phyloP scores from a whole-genome alignment of 2,113 vertebrate genomes.

The Hippolais icterina region DNA sequence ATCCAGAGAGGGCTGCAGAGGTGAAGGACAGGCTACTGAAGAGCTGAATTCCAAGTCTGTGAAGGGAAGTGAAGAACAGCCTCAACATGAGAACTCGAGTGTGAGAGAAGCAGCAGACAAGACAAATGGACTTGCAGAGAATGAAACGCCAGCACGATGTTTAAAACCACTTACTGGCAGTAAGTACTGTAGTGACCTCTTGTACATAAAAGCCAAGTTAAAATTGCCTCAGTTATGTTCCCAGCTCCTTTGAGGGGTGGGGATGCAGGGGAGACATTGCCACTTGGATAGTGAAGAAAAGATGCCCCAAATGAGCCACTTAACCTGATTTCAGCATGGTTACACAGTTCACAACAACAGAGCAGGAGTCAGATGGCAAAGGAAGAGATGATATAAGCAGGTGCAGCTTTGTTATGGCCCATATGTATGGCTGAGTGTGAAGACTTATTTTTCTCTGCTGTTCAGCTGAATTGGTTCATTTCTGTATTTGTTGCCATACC shows the following conservation, averaged over 20 bases:
- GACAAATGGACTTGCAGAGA: background rate
- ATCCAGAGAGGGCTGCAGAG: background rate
- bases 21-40: conserved; percentile 19
- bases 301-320: background rate
- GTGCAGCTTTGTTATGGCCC: background rate
- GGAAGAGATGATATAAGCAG: background rate
- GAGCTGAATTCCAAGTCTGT: background rate
- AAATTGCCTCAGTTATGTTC: background rate
- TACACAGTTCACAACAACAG: background rate
- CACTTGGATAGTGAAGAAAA: background rate
- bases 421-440: background rate
- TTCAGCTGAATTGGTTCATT: background rate
- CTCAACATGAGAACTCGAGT: background rate
- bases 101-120: conserved; percentile 7
- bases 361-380: background rate
- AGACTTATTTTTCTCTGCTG: background rate
- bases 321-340: background rate
- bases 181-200: conserved; percentile 60
- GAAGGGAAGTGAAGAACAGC: background rate
- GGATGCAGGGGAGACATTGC: background rate
- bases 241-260: background rate
- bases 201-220: background rate
- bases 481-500: background rate
- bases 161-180: conserved; percentile 33
- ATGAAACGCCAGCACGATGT: background rate